Base-by-base conservation (phyloP, 2,797 vertebrate species). In the Diplodus sargus region DNA sequence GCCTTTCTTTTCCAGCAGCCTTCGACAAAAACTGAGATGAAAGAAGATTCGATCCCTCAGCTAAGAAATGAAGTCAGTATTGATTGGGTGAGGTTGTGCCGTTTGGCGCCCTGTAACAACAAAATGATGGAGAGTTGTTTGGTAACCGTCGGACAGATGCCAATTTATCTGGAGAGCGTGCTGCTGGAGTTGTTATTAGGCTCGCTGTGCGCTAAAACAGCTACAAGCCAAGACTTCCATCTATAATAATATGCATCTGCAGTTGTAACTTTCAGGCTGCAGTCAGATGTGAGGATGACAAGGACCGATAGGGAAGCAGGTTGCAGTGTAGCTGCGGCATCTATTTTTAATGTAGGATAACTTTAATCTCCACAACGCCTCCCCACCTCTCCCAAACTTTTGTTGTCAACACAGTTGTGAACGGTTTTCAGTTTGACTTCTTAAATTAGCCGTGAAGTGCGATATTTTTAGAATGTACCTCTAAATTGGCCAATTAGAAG, bases 401-500 rank as follows among this genome's bases (percentile, higher is more conserved):
- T 65, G 45, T 65, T 58, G 62, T 83, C 70, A 80, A 81, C 73
- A 56, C 11, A 16, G 71, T 69, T 56, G 65, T 67, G 78, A 47
- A 34, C n/a, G 1, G 39, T 39, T 83, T 85, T 86, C 68, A 56
- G 62, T 76, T 83, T 64, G 53, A 84, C 74, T 84, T 77, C 70
- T 47, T 79, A 76, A 79, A 81, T 70, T 34, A 70, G 83, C 43
- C 8, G 14, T 60, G 78, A 83, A 82, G 61, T 30, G 45, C 6
- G 59, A 67, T 87, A 86, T 90, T 88, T 92, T 87, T 85, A 70
- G 81, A 85, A 43, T 80, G 70, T 61, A 34, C 75, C 54, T 75
- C 23, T 74, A 70, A 87, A 90, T 86, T 84, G 68, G 71, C 85
- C 84, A 88, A 90, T 91, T 82, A 90, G 71, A 72, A 86, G 60